Conservation (phyloP, 2,888 invertebrate species). For the Acanthosepion esculentum region DNA sequence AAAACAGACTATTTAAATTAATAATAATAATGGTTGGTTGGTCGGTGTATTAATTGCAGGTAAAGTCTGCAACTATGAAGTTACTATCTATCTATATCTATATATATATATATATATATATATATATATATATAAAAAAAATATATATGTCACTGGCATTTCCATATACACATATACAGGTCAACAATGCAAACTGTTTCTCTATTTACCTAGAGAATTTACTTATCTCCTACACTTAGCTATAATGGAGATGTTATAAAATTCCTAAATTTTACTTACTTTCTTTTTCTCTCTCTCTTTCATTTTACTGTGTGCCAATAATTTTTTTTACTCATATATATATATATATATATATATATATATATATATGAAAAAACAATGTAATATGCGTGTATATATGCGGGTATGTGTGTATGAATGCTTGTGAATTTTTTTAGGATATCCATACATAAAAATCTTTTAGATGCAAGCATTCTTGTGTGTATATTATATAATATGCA, state of each 20-base stretch:
- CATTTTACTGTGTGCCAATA: slow-evolving; percentile 22
- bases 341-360: background rate
- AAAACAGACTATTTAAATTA: background rate
- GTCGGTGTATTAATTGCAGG: background rate
- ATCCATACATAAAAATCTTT: background rate
- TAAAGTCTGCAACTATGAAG: background rate
- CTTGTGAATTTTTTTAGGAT: background rate
- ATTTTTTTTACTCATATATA: background rate
- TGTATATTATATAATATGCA: background rate
- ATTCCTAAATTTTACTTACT: background rate
- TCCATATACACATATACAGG: background rate
- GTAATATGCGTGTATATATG: slow-evolving; percentile 33
- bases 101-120: background rate
- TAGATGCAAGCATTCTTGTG: background rate
- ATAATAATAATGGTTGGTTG: background rate
- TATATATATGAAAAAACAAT: background rate
- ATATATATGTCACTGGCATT: background rate
- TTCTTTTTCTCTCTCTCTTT: background rate
- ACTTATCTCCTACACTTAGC: background rate
- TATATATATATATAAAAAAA: background rate
- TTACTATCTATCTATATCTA: background rate
- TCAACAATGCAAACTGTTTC: slow-evolving; percentile 22
- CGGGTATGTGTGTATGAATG: slow-evolving; percentile 20
- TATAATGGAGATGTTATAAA: background rate
- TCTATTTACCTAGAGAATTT: background rate